Conservation (phyloP, 2,888 invertebrate species). For the Creontiades dilutus region DNA sequence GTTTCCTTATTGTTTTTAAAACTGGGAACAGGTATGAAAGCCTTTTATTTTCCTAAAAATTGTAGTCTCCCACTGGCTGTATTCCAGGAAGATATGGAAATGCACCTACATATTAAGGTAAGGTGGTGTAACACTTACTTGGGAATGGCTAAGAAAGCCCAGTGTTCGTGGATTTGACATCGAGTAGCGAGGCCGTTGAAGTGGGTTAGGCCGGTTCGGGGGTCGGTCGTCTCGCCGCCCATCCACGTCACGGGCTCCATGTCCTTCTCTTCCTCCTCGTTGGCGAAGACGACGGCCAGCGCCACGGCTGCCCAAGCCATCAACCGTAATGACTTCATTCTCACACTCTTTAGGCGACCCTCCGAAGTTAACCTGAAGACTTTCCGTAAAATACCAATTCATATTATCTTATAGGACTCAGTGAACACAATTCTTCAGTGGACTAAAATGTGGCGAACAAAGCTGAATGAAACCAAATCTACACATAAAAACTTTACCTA, state of each 20-base stretch:
- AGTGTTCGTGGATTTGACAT: conserved; percentile 81
- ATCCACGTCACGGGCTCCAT: conserved; percentile 68
- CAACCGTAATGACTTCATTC: conserved; percentile 53
- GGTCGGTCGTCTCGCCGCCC: conserved; percentile 71
- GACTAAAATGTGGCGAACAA: too few species aligned
- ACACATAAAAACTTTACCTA: too few species aligned
- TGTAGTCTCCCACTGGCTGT: too few species aligned
- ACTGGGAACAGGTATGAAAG: too few species aligned
- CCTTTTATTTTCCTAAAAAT: too few species aligned
- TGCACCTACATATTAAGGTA: too few species aligned
- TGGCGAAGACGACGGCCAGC: conserved; percentile 52
- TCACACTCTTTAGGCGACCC: background rate
- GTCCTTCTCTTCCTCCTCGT: conserved; percentile 60
- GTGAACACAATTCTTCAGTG: too few species aligned
- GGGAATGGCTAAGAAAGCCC: conserved; percentile 81
- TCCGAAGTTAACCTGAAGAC: background rate
- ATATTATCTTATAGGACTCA: too few species aligned
- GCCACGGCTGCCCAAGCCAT: conserved; percentile 29
- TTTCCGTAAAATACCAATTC: background rate
- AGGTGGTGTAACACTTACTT: conserved; percentile 76
- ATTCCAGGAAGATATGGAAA: too few species aligned
- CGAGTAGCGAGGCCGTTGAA: conserved; percentile 83
- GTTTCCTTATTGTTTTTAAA: too few species aligned
- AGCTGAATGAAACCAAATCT: too few species aligned
- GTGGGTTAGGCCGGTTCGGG: conserved; percentile 69